Base-by-base conservation (phyloP, 2,888 invertebrate species). In the Horisme vitalbata region DNA sequence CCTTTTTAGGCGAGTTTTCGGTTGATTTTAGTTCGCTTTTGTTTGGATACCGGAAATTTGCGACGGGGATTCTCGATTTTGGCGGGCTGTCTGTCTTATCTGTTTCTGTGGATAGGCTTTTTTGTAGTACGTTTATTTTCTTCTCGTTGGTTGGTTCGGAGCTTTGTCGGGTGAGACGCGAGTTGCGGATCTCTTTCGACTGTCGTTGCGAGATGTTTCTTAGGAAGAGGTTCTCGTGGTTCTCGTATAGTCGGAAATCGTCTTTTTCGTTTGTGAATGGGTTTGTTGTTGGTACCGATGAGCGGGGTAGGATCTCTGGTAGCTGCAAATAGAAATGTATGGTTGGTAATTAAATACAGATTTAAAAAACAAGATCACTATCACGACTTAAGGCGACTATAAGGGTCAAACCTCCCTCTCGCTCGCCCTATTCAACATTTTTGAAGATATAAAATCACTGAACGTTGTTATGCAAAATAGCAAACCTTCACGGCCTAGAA, bases 31-130 rank as follows among this genome's bases (percentile, higher is more conserved):
- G 31, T 0, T 86, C 88, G 32, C 75, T 83, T 55, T 85, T 85
- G 52, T 89, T 87, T 0, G 88, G 88, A 45, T 90, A 90, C 4
- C 83, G 64, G 57, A 90, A 90, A 45, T 85, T 90, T 0, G 90
- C 85, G 0, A 90, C 83, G 0, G 90, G 90, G 41, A 90, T 90
- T 21, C 90, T 62, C 0, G 84, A 85, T 51, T 79, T 79, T 0
- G 80, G 80, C 0, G 80, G 80, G 30, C 80, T 80, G 21, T 71
- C 56, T 0, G 53, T 57, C 44, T 52, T 47, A n/a, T 47, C 11
- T 6, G 84, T 83, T 10, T 90, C 89, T 0, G 83, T 82, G 0
- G 89, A 88, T 0, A 83, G 58, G 43, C 87, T 88, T 55, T 90
- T 89, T 53, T 83, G 83, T 0, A 88, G 32, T 0, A 69, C 57